These are phyloP conservation scores for Hoplias malabaricus DNA, from an alignment of 2,113 vertebrate genomes.

Conservation along the genomic window DNA sequence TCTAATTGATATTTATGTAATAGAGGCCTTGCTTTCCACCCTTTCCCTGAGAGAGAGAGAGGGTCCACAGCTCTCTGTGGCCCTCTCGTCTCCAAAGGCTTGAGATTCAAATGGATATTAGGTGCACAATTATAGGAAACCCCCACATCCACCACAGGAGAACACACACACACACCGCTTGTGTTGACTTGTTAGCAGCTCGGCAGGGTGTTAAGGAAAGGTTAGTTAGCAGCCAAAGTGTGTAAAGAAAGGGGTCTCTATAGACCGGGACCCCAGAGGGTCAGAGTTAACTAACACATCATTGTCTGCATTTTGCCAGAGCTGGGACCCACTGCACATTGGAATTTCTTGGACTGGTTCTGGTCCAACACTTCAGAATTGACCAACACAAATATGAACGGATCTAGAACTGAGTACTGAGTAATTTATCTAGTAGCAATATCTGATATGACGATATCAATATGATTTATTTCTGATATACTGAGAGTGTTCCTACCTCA, in stretches of 20 bases:
- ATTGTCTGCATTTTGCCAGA: background rate
- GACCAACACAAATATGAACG: too few species aligned
- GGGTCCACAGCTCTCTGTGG: constrained; percentile 25
- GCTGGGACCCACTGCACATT: background rate
- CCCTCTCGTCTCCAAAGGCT: constrained; percentile 31
- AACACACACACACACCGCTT: background rate
- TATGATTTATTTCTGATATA: too few species aligned
- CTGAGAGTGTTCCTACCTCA: too few species aligned
- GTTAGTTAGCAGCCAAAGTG: background rate
- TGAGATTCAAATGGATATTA: constrained; percentile 61
- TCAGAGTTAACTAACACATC: background rate
- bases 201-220: background rate
- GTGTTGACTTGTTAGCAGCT: background rate
- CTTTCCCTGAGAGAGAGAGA: constrained; percentile 61
- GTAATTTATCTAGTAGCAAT: too few species aligned
- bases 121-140: constrained; percentile 39
- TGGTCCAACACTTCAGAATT: too few species aligned
- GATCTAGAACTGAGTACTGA: too few species aligned
- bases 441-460: too few species aligned
- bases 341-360: too few species aligned
- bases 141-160: constrained; percentile 3
- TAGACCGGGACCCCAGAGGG: background rate
- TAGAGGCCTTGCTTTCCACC: constrained; percentile 70
- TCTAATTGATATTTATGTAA: constrained; percentile 89
- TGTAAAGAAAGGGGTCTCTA: background rate